Evolutionary conservation across 2,113 vertebrate species (phyloP).

Genomic region (Nipponia nippon): DNA sequence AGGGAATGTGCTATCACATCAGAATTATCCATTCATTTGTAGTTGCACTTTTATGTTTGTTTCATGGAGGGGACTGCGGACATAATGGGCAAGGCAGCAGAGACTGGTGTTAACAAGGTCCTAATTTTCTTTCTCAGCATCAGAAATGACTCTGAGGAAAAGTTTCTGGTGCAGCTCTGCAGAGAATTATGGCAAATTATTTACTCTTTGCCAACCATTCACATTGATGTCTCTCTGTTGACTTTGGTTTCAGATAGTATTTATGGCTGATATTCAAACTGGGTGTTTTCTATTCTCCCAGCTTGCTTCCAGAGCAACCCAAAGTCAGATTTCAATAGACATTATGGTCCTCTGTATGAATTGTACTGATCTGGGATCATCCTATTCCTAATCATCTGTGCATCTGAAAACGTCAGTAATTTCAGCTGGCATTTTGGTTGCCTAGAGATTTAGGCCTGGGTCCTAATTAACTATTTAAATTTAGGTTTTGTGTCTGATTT

Average conservation of each 20-base stretch:
- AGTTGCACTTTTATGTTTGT: neutral
- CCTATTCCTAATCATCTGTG: neutral
- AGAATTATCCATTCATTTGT: neutral
- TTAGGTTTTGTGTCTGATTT: constrained; percentile 15
- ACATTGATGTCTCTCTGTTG: neutral
- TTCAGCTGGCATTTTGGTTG: neutral
- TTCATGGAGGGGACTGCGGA: neutral
- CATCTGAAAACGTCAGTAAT: neutral
- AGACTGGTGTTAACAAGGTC: neutral
- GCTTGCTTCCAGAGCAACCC: neutral
- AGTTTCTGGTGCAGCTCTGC: neutral
- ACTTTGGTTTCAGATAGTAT: neutral
- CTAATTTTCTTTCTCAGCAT: neutral
- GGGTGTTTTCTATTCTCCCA: neutral
- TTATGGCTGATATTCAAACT: neutral
- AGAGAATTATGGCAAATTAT: neutral
- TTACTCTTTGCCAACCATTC: neutral
- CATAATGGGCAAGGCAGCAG: neutral
- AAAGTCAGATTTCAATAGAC: neutral
- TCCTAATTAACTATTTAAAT: constrained; percentile 46
- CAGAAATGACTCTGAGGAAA: neutral
- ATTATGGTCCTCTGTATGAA: neutral
- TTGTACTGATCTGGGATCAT: neutral
- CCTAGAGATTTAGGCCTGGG: neutral
- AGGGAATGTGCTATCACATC: neutral